Conservation (phyloP, 2,113 vertebrate species). For the Pitta sordida region DNA sequence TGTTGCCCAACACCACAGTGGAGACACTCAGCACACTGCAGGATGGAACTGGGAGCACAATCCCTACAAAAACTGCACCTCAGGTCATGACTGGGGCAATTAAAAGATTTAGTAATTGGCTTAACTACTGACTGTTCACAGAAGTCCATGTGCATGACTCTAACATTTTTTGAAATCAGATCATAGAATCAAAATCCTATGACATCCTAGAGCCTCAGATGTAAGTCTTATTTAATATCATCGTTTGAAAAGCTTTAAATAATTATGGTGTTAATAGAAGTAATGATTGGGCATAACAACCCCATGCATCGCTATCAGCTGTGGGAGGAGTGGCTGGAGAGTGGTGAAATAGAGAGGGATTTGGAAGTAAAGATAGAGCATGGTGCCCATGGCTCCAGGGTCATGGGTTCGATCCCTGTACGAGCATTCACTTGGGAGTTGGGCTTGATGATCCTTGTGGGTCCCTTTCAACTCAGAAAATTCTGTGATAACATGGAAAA, state of each 20-base stretch:
- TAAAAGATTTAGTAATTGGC: neutral
- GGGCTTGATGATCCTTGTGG: too few relatives aligned
- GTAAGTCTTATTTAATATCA: neutral
- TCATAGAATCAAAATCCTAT: neutral
- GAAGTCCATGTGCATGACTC: neutral
- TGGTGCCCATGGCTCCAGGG: too few relatives aligned
- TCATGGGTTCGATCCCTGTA: too few relatives aligned
- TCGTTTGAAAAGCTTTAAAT: neutral
- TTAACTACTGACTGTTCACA: neutral
- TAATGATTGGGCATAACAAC: too few relatives aligned
- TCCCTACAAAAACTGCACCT: neutral
- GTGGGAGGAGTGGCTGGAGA: too few relatives aligned
- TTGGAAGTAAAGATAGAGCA: too few relatives aligned
- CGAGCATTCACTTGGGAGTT: too few relatives aligned
- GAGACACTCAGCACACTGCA: neutral
- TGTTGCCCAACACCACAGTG: neutral
- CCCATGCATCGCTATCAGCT: too few relatives aligned
- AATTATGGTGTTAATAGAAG: neutral
- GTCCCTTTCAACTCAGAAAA: too few relatives aligned
- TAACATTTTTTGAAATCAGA: neutral
- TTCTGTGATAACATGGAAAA: too few relatives aligned
- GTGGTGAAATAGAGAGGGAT: too few relatives aligned
- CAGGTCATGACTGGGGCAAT: neutral
- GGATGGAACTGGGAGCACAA: neutral
- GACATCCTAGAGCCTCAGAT: neutral